Base-by-base conservation (phyloP, 2,797 vertebrate species). In the Vultur gryphus region DNA sequence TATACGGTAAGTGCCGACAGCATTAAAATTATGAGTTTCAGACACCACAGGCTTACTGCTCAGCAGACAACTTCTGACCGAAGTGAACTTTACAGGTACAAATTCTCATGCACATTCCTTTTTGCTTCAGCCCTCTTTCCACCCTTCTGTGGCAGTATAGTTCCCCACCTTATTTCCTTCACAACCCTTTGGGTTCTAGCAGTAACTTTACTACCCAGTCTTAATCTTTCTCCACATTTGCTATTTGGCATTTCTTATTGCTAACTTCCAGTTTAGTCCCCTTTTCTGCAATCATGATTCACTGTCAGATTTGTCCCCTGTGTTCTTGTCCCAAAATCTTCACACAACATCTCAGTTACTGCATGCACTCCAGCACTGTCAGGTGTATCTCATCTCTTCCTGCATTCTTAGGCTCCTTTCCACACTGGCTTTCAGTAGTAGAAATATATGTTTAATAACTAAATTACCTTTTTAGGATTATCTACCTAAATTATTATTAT, bases 1-100 rank as follows among this genome's bases (percentile, higher is more conserved):
- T 15, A 5, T 0, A 5, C 2, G 2, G 33, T 29, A 55, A 46
- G 11, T 13, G 33, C 18, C 33, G 18, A 26, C 14, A 86, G 31
- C 49, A 59, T 7, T 61, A 43, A 51, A 75, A 52, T 52, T 12
- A 35, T 9, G n/a, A 57, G 15, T 57, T 55, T 20, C 18, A 19
- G 43, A 20, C 14, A 80, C 26, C 26, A 54, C 21, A 37, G 64
- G 8, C 25, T 59, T 54, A n/a, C 31, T 23, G 35, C 19, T 82
- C 44, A 64, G 44, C 33, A 85, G 13, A 72, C 15, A 85, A 35
- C 29, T 82, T 64, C 49, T 52, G 39, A 65, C 12, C 5, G 3
- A 58, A 52, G 20, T 41, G 26, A 70, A 48, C 23, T 35, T 62
- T 2, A 19, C 9, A 58, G 4, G 20, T 37, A 51, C 25, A 67